Conservation (phyloP, 2,888 invertebrate species). For the Thereva nobilitata region DNA sequence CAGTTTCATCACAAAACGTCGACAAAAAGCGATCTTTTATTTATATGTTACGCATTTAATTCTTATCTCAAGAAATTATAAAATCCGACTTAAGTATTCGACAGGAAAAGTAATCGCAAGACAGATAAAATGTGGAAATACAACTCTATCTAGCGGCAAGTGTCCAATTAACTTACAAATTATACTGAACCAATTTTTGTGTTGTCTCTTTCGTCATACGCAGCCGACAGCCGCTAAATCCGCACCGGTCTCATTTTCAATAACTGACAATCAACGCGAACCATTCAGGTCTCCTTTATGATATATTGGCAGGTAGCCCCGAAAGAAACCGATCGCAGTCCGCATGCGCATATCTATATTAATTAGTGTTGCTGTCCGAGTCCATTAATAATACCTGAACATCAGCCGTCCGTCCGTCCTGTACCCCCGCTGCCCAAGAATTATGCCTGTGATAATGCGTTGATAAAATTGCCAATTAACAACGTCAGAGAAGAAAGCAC, state of each 20-base stretch:
- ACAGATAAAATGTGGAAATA: conserved; percentile 29
- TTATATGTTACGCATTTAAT: too few species aligned
- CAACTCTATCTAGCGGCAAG: conserved; percentile 11
- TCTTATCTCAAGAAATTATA: too few species aligned
- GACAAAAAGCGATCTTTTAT: too few species aligned
- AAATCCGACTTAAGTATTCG: too few species aligned
- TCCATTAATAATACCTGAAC: too few species aligned
- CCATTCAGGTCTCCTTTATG: conserved; percentile 23
- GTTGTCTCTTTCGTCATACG: conserved; percentile 2
- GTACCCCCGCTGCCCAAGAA: too few species aligned
- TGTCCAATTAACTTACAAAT: conserved; percentile 34
- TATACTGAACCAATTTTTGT: conserved; percentile 26
- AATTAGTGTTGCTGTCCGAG: conserved; percentile 5
- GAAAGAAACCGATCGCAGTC: neutral
- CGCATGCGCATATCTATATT: neutral
- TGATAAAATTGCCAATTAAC: too few species aligned
- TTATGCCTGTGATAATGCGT: too few species aligned
- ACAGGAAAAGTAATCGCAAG: conserved; percentile 1
- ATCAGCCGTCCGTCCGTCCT: too few species aligned
- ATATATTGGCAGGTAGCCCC: conserved; percentile 27
- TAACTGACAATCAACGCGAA: conserved; percentile 11
- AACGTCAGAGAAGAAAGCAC: too few species aligned
- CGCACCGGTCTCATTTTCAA: conserved; percentile 5
- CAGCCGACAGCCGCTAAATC: neutral
- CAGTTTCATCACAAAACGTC: too few species aligned